phyloP scores from a whole-genome alignment of 2,888 invertebrate species.

The Eristalinus aeneus region DNA sequence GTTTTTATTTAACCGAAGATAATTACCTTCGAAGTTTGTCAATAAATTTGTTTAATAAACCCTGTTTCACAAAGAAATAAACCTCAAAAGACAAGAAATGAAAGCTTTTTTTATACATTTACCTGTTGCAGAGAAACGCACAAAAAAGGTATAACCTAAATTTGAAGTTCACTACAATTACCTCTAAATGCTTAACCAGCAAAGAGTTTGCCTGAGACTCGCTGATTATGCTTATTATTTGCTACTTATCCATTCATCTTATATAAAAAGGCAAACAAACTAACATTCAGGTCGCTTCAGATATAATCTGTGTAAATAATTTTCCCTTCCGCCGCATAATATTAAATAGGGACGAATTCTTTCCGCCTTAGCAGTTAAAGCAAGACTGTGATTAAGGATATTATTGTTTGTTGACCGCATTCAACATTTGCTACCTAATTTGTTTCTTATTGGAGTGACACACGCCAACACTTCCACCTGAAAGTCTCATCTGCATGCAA shows the following conservation, averaged over 20 bases:
- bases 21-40: not conserved
- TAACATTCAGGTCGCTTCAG: not conserved
- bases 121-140: not conserved
- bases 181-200: not conserved
- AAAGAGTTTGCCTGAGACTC: not conserved
- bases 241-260: not conserved
- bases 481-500: not conserved
- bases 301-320: not conserved
- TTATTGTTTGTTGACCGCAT: not conserved
- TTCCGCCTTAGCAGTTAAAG: not conserved
- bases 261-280: not conserved
- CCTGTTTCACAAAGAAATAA: too few relatives aligned
- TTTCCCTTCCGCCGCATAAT: not conserved
- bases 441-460: not conserved
- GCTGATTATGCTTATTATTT: not conserved
- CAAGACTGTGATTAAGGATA: not conserved
- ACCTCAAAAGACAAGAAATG: too few relatives aligned
- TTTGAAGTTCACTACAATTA: not conserved
- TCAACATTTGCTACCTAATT: not conserved
- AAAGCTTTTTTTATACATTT: too few relatives aligned
- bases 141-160: not conserved
- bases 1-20: not conserved
- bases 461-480: not conserved
- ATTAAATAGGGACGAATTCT: not conserved
- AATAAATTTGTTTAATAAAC: not conserved